phyloP scores from a whole-genome alignment of 2,113 vertebrate species.

The Trematocara nigrifrons region DNA sequence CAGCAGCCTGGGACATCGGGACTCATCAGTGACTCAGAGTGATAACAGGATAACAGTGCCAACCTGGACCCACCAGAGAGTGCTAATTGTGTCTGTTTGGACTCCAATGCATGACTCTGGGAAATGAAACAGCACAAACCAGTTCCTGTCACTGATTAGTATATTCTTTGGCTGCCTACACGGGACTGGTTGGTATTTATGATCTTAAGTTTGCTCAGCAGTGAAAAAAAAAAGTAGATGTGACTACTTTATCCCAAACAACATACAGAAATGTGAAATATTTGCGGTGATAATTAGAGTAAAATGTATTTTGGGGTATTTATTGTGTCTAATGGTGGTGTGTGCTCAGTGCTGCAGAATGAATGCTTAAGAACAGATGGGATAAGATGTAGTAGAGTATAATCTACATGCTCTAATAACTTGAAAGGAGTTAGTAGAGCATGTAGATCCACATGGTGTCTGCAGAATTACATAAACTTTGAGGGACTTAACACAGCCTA shows the following conservation, averaged over 20 bases:
- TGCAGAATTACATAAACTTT: neutral
- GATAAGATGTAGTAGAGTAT: neutral
- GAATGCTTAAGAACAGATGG: neutral
- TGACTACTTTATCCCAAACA: neutral
- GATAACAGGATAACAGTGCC: slow-evolving; percentile 11
- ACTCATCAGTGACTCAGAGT: slow-evolving; percentile 41
- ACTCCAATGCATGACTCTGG: slow-evolving; percentile 8
- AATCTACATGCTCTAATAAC: slow-evolving; percentile 3
- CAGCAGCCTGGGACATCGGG: neutral
- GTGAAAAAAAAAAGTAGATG: neutral
- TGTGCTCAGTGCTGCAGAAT: neutral
- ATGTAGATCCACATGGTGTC: neutral
- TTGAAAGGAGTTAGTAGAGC: neutral
- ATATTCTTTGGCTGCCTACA: neutral
- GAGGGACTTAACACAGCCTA: neutral
- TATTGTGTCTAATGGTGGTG: neutral
- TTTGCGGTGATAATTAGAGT: neutral
- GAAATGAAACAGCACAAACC: slow-evolving; percentile 9
- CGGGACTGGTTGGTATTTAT: neutral
- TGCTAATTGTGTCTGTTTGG: slow-evolving; percentile 40
- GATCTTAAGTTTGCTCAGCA: neutral
- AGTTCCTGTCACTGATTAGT: neutral
- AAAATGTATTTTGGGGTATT: neutral
- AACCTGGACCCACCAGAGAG: slow-evolving; percentile 26
- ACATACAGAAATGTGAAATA: neutral